phyloP scores from a whole-genome alignment of 1,140 invertebrate genomes.

The Drosophila takahashii region DNA sequence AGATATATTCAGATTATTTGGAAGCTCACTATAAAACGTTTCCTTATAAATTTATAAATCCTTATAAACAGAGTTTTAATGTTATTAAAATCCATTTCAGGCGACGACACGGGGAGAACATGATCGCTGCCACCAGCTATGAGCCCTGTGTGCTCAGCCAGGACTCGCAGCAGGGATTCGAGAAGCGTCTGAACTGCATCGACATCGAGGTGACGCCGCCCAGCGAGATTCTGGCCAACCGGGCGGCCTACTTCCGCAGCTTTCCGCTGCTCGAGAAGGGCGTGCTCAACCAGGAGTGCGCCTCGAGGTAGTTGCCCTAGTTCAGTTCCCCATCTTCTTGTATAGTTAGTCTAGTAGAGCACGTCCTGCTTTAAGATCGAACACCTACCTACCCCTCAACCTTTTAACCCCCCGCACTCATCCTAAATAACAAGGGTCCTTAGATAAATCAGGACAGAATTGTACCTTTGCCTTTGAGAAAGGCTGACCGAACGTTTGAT shows the following conservation, averaged over 20 bases:
- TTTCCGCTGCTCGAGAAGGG: constrained; percentile 93
- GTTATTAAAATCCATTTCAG: constrained; percentile 18
- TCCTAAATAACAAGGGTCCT: constrained; percentile 29
- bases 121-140: constrained; percentile 91
- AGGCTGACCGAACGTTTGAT: constrained; percentile 34
- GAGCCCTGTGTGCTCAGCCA: constrained; percentile 90
- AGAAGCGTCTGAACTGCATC: constrained; percentile 90
- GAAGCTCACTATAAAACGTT: no score
- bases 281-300: constrained; percentile 91
- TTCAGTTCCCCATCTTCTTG: constrained; percentile 2
- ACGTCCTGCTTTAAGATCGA: constrained; percentile 13
- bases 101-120: constrained; percentile 88
- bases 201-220: constrained; percentile 92
- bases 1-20: no score
- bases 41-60: not conserved
- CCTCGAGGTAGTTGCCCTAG: constrained; percentile 86
- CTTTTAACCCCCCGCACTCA: constrained; percentile 45
- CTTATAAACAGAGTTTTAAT: not conserved
- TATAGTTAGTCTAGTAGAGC: constrained; percentile 20
- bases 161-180: constrained; percentile 89
- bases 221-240: constrained; percentile 89
- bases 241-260: constrained; percentile 89
- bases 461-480: constrained; percentile 25
- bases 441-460: not conserved
- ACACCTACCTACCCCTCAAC: constrained; percentile 15